Conservation (phyloP, 2,797 vertebrate species). For the Fistularia commersonii region DNA sequence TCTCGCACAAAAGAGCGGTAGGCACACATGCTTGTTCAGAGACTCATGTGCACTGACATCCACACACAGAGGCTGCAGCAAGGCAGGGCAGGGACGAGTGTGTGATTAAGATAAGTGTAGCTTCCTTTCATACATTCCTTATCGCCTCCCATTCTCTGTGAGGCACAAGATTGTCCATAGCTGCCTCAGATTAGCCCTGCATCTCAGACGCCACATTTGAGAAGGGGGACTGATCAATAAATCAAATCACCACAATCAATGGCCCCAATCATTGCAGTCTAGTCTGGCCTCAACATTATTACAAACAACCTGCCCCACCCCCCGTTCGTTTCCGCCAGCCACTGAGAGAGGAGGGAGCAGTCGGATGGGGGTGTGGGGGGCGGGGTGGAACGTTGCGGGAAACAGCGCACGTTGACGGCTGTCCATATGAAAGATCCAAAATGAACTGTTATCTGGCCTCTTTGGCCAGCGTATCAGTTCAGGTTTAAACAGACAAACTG, state of each 20-base stretch:
- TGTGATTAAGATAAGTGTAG: conserved; percentile 92
- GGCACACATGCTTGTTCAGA: conserved; percentile 31
- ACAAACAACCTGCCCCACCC: conserved; percentile 72
- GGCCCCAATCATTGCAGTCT: conserved; percentile 92
- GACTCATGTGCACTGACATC: conserved; percentile 29
- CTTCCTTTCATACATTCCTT: conserved; percentile 91
- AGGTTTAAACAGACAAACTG: conserved; percentile 21
- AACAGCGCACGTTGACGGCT: conserved; percentile 35
- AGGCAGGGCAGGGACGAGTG: conserved; percentile 72
- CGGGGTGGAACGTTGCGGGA: conserved; percentile 5
- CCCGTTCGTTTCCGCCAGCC: conserved; percentile 10
- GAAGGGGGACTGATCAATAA: conserved; percentile 94
- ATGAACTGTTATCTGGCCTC: conserved; percentile 63
- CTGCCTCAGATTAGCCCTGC: conserved; percentile 91
- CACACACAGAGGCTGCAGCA: conserved; percentile 36
- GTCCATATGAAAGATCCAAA: conserved; percentile 62
- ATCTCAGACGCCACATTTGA: conserved; percentile 89
- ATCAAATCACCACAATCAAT: conserved; percentile 99
- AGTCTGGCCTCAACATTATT: conserved; percentile 94
- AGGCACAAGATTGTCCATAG: conserved; percentile 86
- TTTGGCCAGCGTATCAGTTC: conserved; percentile 43
- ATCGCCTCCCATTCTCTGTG: conserved; percentile 83
- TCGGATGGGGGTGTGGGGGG: conserved; percentile 12
- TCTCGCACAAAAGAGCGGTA: conserved; percentile 50
- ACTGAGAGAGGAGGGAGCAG: conserved; percentile 21